Conservation (phyloP, 2,888 invertebrate genomes). For the Azorinus chamasolen region DNA sequence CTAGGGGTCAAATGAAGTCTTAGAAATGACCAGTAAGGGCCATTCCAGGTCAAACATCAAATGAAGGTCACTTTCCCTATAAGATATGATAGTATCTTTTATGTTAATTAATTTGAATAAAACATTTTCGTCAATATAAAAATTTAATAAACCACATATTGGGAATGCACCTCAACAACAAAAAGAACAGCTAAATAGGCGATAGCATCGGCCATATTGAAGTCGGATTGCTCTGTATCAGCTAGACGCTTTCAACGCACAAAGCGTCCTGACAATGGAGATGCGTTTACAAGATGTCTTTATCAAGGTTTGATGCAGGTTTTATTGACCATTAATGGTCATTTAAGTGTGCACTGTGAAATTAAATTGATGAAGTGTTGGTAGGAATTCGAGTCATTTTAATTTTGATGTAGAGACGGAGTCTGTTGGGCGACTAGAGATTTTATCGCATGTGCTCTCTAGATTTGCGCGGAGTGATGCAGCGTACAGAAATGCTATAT, state of each 20-base stretch:
- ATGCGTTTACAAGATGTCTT: slow-evolving; percentile 56
- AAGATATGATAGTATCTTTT: slow-evolving; percentile 46
- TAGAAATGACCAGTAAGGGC: slow-evolving; percentile 28
- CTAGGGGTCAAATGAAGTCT: slow-evolving; percentile 37
- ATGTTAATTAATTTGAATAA: slow-evolving; percentile 58
- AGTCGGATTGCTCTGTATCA: slow-evolving; percentile 38
- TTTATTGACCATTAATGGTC: slow-evolving; percentile 38
- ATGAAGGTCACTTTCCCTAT: slow-evolving; percentile 17
- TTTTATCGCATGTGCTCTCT: neutral
- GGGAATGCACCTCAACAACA: neutral
- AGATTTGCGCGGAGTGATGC: too few species aligned
- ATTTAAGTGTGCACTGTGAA: slow-evolving; percentile 37
- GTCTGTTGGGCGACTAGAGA: neutral
- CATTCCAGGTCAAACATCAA: slow-evolving; percentile 52
- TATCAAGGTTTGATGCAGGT: slow-evolving; percentile 30
- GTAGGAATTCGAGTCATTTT: slow-evolving; percentile 35
- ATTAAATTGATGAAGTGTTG: slow-evolving; percentile 43
- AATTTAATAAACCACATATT: slow-evolving; percentile 24
- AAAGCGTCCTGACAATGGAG: slow-evolving; percentile 55
- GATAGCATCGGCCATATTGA: slow-evolving; percentile 45
- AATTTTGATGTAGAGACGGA: slow-evolving; percentile 7
- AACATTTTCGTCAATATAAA: slow-evolving; percentile 55
- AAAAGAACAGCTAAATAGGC: neutral
- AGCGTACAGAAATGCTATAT: too few species aligned
- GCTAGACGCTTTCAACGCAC: slow-evolving; percentile 13